Evolutionary conservation across 2,113 vertebrate genomes (phyloP).

Genomic region (Marcusenius ussheri): DNA sequence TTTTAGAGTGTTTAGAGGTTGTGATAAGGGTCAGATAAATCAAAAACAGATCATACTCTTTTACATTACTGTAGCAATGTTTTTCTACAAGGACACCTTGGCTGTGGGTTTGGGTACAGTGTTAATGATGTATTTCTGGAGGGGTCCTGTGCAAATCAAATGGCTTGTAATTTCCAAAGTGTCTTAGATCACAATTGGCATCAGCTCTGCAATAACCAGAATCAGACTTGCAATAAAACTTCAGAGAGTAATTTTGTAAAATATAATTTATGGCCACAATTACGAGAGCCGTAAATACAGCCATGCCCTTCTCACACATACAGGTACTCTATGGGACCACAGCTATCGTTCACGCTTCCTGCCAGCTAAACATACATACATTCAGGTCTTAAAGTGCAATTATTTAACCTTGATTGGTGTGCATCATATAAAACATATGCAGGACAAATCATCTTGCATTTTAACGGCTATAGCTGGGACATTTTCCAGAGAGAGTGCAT

Average conservation of each 20-base stretch:
- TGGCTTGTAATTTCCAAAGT: conserved; percentile 21
- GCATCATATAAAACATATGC: conserved; percentile 2
- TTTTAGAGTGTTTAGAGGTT: background rate
- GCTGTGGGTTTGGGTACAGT: background rate
- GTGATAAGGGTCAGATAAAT: background rate
- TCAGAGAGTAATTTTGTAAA: conserved; percentile 22
- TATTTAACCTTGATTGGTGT: conserved; percentile 14
- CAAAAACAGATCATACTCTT: background rate
- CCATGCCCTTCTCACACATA: background rate
- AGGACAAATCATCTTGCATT: background rate
- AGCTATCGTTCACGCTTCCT: background rate
- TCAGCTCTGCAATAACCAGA: conserved; percentile 16
- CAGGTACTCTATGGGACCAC: background rate
- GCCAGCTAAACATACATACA: conserved; percentile 6
- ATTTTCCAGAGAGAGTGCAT: background rate
- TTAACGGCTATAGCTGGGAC: background rate
- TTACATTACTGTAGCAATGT: background rate
- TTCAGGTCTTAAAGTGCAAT: background rate
- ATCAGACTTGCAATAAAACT: conserved; percentile 24
- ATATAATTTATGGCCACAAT: conserved; percentile 28
- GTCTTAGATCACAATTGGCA: conserved; percentile 23
- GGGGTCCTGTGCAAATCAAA: background rate
- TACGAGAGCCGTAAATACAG: conserved; percentile 21
- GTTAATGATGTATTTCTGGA: conserved; percentile 10
- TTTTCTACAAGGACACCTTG: conserved; percentile 17